phyloP scores from a whole-genome alignment of 2,888 invertebrate genomes.

The Tinea semifulvella region DNA sequence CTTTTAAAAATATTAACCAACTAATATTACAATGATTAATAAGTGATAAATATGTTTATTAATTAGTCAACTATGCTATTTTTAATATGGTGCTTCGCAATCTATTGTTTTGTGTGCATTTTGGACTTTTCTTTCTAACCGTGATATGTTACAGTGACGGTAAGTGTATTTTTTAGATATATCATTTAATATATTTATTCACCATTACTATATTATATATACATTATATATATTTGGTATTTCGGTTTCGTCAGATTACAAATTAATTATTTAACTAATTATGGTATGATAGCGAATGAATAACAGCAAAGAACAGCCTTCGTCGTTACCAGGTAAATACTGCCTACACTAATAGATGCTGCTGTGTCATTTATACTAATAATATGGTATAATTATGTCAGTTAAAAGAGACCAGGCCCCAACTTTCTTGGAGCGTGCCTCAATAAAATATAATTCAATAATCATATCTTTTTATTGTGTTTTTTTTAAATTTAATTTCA shows the following conservation, averaged over 20 bases:
- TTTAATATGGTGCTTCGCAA: conserved; percentile 61
- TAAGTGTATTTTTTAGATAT: conserved; percentile 41
- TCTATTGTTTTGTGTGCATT: conserved; percentile 60
- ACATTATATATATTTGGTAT: background rate
- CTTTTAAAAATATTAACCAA: conserved; percentile 28
- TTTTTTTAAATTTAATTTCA: too few species aligned
- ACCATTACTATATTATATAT: background rate
- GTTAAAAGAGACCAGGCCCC: too few species aligned
- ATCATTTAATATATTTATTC: background rate
- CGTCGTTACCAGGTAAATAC: background rate
- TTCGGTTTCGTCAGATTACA: too few species aligned
- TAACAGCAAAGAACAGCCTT: background rate
- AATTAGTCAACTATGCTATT: conserved; percentile 34
- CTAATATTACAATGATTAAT: background rate
- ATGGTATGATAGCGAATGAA: too few species aligned
- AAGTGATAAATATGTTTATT: background rate
- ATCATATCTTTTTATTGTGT: too few species aligned
- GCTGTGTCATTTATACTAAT: too few species aligned
- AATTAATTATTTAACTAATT: too few species aligned
- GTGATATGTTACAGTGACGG: conserved; percentile 63
- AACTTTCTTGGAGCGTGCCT: too few species aligned
- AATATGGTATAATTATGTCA: too few species aligned
- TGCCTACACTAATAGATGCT: too few species aligned
- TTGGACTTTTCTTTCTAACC: conserved; percentile 63
- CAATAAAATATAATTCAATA: too few species aligned